Evolutionary conservation across 2,797 vertebrate species (phyloP), one percentile per base, ranked within the genome.

Genomic region (Falco cherrug): DNA sequence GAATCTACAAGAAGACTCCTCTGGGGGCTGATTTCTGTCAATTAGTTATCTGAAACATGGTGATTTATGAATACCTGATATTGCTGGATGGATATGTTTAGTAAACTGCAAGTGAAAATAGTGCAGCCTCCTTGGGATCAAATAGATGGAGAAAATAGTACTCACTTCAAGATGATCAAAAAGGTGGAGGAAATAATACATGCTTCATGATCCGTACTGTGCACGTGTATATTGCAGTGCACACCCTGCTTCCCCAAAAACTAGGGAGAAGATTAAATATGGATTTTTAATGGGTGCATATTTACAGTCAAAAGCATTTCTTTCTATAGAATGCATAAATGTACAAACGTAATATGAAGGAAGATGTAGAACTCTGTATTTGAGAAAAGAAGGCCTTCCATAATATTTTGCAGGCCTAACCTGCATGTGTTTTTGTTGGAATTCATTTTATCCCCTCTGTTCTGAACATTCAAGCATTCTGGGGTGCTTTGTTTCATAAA

Each of bases 11-110:
- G 63, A 80, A 64, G 57, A 37, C 76, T 92, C 76, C 92, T 85
- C 71, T 80, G 69, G 90, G 88, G 64, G 61, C 75, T 87, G 92
- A 94, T 87, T 95, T 94, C 84, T 95, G 86, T 78, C 94, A 90
- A 81, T 95, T 93, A 89, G 57, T 78, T 87, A 45, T 35, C 53
- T 76, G 96, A 84, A 90, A 91, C 60, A 87, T n/a, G 83, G 70
- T 92, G 95, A 96, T 95, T 90, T 95, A 94, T 95, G 93, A 63
- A 83, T 60, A 54, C 47, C 43, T 89, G 61, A 11, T 35, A 70
- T 16, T 86, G 59, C 60, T 50, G 67, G 60, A 59, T 80, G 80
- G 53, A 57, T 56, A 14, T 71, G 61, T 85, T 95, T 47, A 89
- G 87, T 41, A 89, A 94, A 78, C n/a, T 85, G 64, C 41, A 31